Conservation (phyloP, 2,797 vertebrate species). For the Phrynocephalus vlangalii region DNA sequence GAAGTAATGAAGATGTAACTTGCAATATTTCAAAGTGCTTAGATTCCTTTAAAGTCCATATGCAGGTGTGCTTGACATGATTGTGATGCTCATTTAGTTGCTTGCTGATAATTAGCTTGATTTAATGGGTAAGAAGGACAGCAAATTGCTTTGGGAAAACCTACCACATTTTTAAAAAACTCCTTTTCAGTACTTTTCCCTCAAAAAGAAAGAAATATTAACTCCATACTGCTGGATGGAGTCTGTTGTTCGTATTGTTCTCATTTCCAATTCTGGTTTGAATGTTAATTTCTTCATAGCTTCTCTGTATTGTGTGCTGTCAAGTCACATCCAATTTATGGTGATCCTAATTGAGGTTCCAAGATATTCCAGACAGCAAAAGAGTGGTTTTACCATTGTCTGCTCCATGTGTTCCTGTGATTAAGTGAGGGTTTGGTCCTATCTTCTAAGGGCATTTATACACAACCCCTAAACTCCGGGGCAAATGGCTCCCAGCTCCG, state of each 20-base stretch:
- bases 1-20: conserved; percentile 23
- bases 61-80: conserved; percentile 39
- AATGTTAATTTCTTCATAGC: not conserved
- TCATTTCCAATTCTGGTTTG: not conserved
- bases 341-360: no score
- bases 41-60: conserved; percentile 29
- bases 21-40: conserved; percentile 25
- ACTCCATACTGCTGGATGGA: not conserved
- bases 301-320: no score
- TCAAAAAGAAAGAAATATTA: conserved; percentile 47
- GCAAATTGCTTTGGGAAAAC: conserved; percentile 71
- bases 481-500: no score
- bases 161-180: conserved; percentile 41
- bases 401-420: no score
- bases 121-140: conserved; percentile 63
- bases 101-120: conserved; percentile 66
- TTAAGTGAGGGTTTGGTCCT: no score
- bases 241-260: not conserved
- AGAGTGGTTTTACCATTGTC: no score
- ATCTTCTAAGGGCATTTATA: no score
- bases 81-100: conserved; percentile 69
- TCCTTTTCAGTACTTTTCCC: conserved; percentile 22
- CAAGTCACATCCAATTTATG: no score
- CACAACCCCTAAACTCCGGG: no score
- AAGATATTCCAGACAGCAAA: no score